Conservation (phyloP, 2,113 vertebrate species). For the Xiphophorus couchianus region DNA sequence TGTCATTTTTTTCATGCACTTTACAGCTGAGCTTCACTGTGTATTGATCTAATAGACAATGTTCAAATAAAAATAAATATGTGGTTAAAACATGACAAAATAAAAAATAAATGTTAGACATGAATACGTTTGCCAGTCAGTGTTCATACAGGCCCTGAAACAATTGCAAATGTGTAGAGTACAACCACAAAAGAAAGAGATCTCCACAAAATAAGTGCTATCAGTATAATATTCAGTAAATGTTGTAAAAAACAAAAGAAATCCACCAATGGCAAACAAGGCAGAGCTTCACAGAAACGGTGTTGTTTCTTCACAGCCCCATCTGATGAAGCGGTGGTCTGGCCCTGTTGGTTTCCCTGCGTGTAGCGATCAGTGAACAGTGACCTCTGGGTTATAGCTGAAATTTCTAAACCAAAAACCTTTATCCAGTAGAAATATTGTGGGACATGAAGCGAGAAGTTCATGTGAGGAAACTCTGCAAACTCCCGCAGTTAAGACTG, state of each 20-base stretch:
- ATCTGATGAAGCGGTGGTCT: background rate
- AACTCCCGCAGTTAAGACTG: no score
- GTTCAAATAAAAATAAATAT: background rate
- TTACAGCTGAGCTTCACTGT: background rate
- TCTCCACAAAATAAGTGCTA: background rate
- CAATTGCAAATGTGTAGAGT: background rate
- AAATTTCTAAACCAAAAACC: background rate
- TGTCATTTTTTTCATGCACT: no score
- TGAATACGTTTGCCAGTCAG: background rate
- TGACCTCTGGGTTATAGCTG: background rate
- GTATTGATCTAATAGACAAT: background rate
- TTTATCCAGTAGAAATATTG: background rate
- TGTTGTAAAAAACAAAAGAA: background rate
- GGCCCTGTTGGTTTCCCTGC: background rate
- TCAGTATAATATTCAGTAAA: background rate
- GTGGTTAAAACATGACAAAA: background rate
- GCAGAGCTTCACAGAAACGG: background rate
- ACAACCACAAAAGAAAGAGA: background rate
- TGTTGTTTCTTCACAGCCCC: background rate
- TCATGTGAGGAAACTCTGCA: constrained; percentile 4
- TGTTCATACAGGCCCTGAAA: background rate
- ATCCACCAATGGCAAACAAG: background rate
- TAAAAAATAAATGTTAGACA: background rate
- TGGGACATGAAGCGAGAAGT: background rate
- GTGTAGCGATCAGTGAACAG: background rate